Evolutionary conservation across 1,140 invertebrate species (phyloP), one percentile per base, ranked within the genome.

Genomic region (Magallana ariakensis): DNA sequence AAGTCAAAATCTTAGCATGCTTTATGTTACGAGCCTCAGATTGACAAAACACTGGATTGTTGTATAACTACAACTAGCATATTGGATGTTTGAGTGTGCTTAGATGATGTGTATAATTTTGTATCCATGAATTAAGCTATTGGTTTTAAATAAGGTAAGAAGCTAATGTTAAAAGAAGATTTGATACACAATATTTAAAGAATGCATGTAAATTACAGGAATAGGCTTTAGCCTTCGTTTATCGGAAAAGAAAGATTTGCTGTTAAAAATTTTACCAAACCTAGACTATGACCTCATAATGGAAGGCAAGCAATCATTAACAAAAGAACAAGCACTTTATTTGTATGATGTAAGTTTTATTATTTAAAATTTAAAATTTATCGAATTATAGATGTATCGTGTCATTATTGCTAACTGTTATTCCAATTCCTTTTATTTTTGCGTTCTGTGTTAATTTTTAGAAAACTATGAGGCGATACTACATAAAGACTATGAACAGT

Each of bases 251-350:
- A 75, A 75, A 75, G 66, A 75, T 75, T 46, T 75, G 11, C 66
- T 75, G 9, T 75, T 75, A 10, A 22, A 75, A 26, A 75, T 26
- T 26, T 13, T 75, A 8, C 66, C 66, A 75, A 75, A 22, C 22
- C 19, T 75, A 10, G 46, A 82, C 54, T 82, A 82, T 82, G 10
- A 82, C 53, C 15, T n/a, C 13, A 55, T 82, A 55, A 55, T 82
- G 80, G 13, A 55, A 16, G 80, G 80, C 7, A 15, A 54, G 54
- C 46, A 82, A 22, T 9, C 15, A 11, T 19, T 82, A 55, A 82
- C 80, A n/a, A 56, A 82, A 82, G 55, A 82, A 16, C 80, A 82
- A 55, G 80, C 80, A 82, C 80, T 82, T 54, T 82, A 26, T n/a
- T 22, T 82, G 16, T 82, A 55, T n/a, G 80, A 56, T 55, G 80